These are phyloP conservation scores for Coelopa frigida DNA, from an alignment of 1,140 invertebrate species.

Conservation along the genomic window DNA sequence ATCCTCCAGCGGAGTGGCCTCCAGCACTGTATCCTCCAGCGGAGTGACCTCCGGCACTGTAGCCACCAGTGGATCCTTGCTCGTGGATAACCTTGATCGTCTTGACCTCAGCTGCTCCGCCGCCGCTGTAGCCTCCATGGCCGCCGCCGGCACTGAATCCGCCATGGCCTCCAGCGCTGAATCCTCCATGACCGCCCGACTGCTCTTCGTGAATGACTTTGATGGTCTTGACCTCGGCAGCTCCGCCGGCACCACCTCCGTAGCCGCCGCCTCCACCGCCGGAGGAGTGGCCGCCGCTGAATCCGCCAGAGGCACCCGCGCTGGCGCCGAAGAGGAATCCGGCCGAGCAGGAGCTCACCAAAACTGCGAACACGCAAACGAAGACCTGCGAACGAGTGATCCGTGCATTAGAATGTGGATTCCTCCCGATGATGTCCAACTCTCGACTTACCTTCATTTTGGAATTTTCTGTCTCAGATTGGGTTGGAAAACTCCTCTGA, in stretches of 20 bases:
- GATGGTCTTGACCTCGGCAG: slow-evolving; percentile 22
- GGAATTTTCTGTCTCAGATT: no score
- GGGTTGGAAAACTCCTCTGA: no score
- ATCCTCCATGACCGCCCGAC: slow-evolving; percentile 7
- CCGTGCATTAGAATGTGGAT: no score
- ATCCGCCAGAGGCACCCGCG: slow-evolving; percentile 19
- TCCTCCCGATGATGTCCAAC: no score
- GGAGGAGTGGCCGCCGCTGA: slow-evolving; percentile 24
- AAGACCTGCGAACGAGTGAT: no score
- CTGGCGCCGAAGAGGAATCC: slow-evolving; percentile 27
- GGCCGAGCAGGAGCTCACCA: slow-evolving; percentile 34
- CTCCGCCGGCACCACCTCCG: slow-evolving; percentile 15
- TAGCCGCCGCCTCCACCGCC: slow-evolving; percentile 16
- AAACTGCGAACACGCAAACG: slow-evolving; percentile 33
- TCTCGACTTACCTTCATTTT: no score
- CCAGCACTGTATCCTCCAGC: slow-evolving; percentile 8
- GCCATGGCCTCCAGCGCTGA: slow-evolving; percentile 6
- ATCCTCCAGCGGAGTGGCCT: slow-evolving; percentile 13
- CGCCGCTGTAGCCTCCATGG: slow-evolving; percentile 11
- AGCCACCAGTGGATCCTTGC: slow-evolving; percentile 7
- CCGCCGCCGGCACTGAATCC: slow-evolving; percentile 27
- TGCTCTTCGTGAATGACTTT: slow-evolving; percentile 28
- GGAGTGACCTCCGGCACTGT: slow-evolving; percentile 15
- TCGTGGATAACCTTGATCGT: slow-evolving; percentile 14
- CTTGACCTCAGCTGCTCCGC: slow-evolving; percentile 15